phyloP scores from a whole-genome alignment of 2,797 vertebrate species.

The Myotis planiceps region DNA sequence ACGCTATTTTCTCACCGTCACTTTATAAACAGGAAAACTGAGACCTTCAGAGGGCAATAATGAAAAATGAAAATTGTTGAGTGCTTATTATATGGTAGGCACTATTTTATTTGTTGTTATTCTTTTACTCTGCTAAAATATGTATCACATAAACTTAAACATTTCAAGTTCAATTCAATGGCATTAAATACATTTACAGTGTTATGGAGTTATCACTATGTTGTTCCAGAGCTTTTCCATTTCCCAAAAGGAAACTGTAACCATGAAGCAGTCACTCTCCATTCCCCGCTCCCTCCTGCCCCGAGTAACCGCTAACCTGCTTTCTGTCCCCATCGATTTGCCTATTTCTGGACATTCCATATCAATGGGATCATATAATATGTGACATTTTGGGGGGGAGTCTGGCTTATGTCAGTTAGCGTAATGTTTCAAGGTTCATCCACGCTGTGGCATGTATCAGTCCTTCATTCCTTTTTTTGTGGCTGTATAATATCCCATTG shows the following conservation, averaged over 20 bases:
- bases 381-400: neutral
- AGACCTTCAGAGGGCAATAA: neutral
- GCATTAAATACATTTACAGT: neutral
- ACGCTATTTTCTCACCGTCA: neutral
- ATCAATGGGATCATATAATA: neutral
- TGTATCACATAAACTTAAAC: neutral
- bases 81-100: neutral
- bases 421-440: neutral
- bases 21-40: neutral
- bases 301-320: neutral
- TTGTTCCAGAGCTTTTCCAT: neutral
- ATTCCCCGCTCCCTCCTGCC: neutral
- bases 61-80: neutral
- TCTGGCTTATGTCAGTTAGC: neutral
- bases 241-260: neutral
- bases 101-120: neutral
- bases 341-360: neutral
- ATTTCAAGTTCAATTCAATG: neutral
- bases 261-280: neutral
- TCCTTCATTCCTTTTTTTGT: neutral
- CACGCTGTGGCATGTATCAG: neutral
- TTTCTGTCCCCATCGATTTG: neutral
- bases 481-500: neutral
- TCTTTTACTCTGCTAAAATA: neutral
- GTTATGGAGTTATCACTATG: neutral